Conservation (phyloP, 23 tunicate genomes). For the Trididemnum clinides region DNA sequence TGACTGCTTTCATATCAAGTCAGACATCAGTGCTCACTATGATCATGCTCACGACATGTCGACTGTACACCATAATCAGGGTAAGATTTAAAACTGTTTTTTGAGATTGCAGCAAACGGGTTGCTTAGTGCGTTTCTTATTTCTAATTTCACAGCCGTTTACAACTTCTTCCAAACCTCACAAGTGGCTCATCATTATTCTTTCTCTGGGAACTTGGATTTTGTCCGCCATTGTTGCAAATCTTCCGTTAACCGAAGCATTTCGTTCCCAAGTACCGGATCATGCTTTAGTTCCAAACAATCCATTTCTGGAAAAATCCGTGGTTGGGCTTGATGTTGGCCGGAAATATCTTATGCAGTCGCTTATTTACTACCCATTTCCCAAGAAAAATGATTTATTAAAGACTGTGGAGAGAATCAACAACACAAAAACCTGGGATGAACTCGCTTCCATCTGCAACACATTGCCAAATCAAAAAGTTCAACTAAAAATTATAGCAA, state of each 20-base stretch:
- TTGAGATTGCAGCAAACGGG: neutral
- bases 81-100: neutral
- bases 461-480: neutral
- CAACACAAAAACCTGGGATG: slow-evolving; percentile 1
- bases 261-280: slow-evolving; percentile 8
- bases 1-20: neutral
- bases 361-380: neutral
- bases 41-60: slow-evolving; percentile 1
- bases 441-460: neutral
- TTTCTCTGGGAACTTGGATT: neutral
- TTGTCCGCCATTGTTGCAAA: neutral
- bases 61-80: slow-evolving; percentile 23
- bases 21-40: slow-evolving; percentile 28
- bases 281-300: slow-evolving; percentile 7
- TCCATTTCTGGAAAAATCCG: slow-evolving; percentile 5
- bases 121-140: neutral
- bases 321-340: slow-evolving; percentile 1
- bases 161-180: neutral
- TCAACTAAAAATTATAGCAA: neutral
- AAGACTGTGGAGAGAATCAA: neutral
- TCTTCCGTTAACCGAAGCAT: neutral
- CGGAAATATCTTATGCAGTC: neutral
- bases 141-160: slow-evolving; percentile 2
- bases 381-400: neutral
- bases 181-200: neutral